A percentile compares a stretch with the other conserved stretches of the same genome.
Evolutionary conservation across 2,113 vertebrate genomes (phyloP).

Genomic region (Rissa tridactyla): DNA sequence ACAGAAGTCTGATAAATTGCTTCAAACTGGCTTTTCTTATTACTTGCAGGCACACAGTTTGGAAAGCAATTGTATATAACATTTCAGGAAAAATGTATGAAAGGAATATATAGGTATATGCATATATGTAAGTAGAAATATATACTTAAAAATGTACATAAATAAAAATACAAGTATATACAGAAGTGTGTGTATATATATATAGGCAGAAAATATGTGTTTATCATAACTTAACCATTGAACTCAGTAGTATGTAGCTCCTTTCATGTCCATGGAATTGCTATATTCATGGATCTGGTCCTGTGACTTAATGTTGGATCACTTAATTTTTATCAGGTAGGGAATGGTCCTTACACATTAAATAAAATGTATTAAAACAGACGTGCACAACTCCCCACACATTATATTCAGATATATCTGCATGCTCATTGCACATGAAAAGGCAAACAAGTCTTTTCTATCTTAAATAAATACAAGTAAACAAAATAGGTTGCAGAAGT

Average conservation of each 20-base stretch:
- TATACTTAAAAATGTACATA: background rate
- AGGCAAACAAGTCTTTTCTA: background rate
- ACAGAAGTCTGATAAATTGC: background rate
- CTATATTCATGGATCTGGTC: background rate
- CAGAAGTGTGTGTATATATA: background rate
- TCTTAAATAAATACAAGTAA: background rate
- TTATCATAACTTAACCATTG: background rate
- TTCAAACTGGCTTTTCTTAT: background rate
- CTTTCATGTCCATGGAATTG: background rate
- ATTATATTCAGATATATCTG: background rate
- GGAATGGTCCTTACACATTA: background rate
- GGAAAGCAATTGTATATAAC: background rate
- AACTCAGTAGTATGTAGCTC: background rate
- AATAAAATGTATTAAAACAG: background rate
- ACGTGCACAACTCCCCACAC: background rate
- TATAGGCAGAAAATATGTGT: background rate
- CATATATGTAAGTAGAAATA: background rate
- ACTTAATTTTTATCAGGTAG: background rate
- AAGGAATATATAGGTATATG: background rate
- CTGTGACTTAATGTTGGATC: background rate
- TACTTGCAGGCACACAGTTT: background rate
- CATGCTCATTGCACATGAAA: background rate
- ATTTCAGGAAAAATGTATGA: background rate
- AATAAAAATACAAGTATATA: background rate
- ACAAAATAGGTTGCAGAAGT: background rate